Conservation (phyloP, 2,113 vertebrate genomes). For the Equus quagga region DNA sequence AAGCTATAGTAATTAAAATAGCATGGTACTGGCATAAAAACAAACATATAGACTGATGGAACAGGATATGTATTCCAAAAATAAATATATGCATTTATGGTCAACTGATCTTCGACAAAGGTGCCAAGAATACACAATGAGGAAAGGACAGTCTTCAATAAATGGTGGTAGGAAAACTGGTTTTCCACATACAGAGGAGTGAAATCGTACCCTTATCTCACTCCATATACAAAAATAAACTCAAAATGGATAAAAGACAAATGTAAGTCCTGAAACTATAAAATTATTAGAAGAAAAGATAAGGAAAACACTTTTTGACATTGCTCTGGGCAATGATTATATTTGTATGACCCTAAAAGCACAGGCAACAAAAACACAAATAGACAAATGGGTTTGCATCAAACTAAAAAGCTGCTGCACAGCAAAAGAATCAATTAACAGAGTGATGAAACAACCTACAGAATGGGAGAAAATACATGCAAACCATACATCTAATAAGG, state of each 20-base stretch:
- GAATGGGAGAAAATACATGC: neutral
- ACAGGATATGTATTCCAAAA: neutral
- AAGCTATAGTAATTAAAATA: neutral
- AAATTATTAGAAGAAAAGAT: neutral
- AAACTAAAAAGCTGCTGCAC: neutral
- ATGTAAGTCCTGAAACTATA: neutral
- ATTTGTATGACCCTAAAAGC: neutral
- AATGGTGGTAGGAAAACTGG: neutral
- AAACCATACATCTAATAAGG: neutral
- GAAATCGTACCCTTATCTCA: neutral
- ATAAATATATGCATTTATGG: neutral
- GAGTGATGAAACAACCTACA: neutral
- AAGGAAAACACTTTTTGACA: neutral
- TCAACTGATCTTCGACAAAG: neutral
- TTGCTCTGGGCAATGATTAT: neutral
- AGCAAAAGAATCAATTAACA: neutral
- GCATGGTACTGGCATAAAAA: neutral
- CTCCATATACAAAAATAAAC: neutral
- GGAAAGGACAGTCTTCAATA: neutral
- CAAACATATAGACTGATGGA: too few species aligned
- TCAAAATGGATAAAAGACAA: neutral
- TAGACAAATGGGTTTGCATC: neutral
- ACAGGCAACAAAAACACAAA: neutral
- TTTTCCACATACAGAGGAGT: neutral
- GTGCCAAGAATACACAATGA: neutral